Percentiles rank a stretch among this genome's conserved stretches.
Conservation (phyloP, 2,113 vertebrate genomes). For the Tupaia tana region DNA sequence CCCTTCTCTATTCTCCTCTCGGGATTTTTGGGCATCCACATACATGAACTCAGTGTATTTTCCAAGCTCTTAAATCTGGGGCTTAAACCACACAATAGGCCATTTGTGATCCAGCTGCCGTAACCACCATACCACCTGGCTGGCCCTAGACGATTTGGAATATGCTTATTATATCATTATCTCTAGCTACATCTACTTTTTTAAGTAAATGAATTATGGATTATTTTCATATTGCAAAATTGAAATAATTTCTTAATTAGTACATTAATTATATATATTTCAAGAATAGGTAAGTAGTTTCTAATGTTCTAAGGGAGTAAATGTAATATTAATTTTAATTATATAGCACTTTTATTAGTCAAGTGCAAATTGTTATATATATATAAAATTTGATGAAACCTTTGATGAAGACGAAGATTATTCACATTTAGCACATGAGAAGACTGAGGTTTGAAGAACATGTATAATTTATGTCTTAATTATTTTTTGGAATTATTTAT, state of each 20-base stretch:
- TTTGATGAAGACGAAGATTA: conserved; percentile 26
- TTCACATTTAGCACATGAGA: conserved; percentile 30
- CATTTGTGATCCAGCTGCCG: no score
- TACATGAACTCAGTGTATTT: no score
- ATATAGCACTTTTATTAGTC: conserved; percentile 16
- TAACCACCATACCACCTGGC: no score
- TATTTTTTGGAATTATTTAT: no score
- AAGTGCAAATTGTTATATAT: not conserved
- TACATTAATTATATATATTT: conserved; percentile 66
- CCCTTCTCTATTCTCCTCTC: no score
- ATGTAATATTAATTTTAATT: conserved; percentile 59
- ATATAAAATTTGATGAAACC: not conserved
- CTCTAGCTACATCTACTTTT: conserved; percentile 65
- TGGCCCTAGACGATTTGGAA: conserved; percentile 36
- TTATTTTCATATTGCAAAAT: conserved; percentile 47
- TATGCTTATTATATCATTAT: conserved; percentile 40
- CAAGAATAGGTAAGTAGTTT: conserved; percentile 58
- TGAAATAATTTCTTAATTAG: conserved; percentile 70
- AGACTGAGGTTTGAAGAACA: conserved; percentile 20
- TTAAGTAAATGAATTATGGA: conserved; percentile 63
- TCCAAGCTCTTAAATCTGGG: no score
- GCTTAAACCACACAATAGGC: no score
- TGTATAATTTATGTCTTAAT: not conserved
- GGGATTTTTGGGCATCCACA: no score
- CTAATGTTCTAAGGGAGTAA: conserved; percentile 26